Evolutionary conservation across 2,797 vertebrate species (phyloP).

Genomic region (Hemibagrus guttatus): DNA sequence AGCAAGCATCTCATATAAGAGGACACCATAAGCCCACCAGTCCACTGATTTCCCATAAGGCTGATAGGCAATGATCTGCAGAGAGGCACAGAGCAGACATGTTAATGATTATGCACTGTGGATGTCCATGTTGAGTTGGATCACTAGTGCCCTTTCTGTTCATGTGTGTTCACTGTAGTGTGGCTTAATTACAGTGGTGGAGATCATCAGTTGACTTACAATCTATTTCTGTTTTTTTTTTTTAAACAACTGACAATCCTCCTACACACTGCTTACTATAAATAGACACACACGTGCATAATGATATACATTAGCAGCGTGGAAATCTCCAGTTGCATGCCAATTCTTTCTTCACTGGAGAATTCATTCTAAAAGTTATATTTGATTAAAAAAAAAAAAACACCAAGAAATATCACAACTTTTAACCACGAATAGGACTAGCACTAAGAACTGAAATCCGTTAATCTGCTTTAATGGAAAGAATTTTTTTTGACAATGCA

Average conservation of each 20-base stretch:
- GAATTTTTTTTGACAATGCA: background rate
- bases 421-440: background rate
- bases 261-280: background rate
- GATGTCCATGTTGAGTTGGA: background rate
- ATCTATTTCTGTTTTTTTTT: background rate
- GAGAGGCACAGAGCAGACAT: conserved; percentile 31
- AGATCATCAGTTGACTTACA: conserved; percentile 12
- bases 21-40: conserved; percentile 98
- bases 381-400: background rate
- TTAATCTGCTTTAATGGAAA: background rate
- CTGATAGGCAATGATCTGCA: conserved; percentile 97
- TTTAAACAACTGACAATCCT: background rate
- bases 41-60: conserved; percentile 97
- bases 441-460: background rate
- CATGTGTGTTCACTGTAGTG: background rate
- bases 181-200: conserved; percentile 54
- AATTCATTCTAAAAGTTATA: background rate
- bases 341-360: background rate
- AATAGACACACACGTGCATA: conserved; percentile 3
- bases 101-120: conserved; percentile 27
- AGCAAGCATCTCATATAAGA: conserved; percentile 97
- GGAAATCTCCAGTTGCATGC: background rate
- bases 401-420: background rate
- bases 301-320: background rate
- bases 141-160: background rate